These are phyloP conservation scores for Carcina quercana DNA, from an alignment of 2,888 invertebrate genomes.

Conservation along the genomic window DNA sequence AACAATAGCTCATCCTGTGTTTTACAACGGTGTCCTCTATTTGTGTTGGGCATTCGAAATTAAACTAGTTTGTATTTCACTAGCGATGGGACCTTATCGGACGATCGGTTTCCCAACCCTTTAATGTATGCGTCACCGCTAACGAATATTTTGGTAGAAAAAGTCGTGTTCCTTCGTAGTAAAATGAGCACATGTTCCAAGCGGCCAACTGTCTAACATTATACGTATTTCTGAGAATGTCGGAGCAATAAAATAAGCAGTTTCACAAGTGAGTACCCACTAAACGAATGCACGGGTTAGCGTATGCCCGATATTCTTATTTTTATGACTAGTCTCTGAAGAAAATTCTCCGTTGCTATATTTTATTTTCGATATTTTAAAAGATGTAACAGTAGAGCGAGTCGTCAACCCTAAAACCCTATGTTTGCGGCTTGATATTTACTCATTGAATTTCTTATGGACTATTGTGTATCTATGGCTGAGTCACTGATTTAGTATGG, in stretches of 20 bases:
- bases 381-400: background rate
- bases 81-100: constrained; percentile 53
- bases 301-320: constrained; percentile 51
- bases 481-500: constrained; percentile 30
- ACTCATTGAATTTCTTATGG: constrained; percentile 22
- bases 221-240: constrained; percentile 43
- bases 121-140: constrained; percentile 56
- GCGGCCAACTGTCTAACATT: constrained; percentile 37
- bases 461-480: constrained; percentile 19
- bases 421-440: constrained; percentile 12
- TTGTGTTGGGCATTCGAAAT: constrained; percentile 48
- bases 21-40: constrained; percentile 54
- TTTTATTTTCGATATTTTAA: constrained; percentile 2
- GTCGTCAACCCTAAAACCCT: background rate
- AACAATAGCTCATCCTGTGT: constrained; percentile 62
- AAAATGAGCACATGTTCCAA: constrained; percentile 27
- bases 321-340: constrained; percentile 43
- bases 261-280: constrained; percentile 59
- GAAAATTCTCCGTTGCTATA: constrained; percentile 27
- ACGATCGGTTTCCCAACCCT: constrained; percentile 64
- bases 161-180: constrained; percentile 28
- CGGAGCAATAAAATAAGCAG: constrained; percentile 59
- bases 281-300: constrained; percentile 50
- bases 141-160: constrained; percentile 40
- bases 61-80: constrained; percentile 64